Base-by-base conservation (phyloP, 2,797 vertebrate genomes). In the Melanotaenia pygmaea region DNA sequence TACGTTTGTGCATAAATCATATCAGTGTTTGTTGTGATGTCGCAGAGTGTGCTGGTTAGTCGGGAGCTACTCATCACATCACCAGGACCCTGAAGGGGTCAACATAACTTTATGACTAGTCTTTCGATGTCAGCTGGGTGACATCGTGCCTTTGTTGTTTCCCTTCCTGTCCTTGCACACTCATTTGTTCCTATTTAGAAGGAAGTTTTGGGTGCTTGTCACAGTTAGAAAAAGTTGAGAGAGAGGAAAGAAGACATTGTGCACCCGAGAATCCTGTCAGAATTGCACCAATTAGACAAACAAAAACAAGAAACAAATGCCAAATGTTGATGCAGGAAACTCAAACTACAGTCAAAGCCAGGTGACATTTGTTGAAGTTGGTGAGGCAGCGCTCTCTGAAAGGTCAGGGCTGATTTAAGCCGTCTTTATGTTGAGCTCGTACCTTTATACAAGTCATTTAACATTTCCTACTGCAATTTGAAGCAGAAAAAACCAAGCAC, bases 21-120 rank as follows among this genome's bases (percentile, higher is more conserved):
- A n/a, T 57, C 14, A 26, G 58, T 79, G 59, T 62, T 79, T 84
- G 64, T 73, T 83, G 67, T 71, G 63, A 73, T 76, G 62, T 69
- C 72, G 47, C 70, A 71, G 70, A 69, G 47, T 75, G 67, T 77
- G 51, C 71, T 81, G n/a, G 59, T 69, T 82, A 14, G 65, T 71
- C 57, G 79, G 65, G 60, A 66, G 73, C 65, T 40, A 64, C 67
- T 85, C 77, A 81, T 88, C 84, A 70, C 72, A 53, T 82, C 79
- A 83, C 75, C 76, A 79, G 72, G 47, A 30, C 77, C 67, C 65
- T 75, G 32, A 56, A 67, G 77, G 78, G 53, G 26, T 62, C 64
- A 74, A 82, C 58, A 74, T 69, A 71, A 88, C 79, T 76, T 14
- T 24, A 6, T 60, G 67, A 82, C 76, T 60, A 22, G 60, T 60